phyloP scores from a whole-genome alignment of 2,797 vertebrate genomes.

The Enteromius mattozi region DNA sequence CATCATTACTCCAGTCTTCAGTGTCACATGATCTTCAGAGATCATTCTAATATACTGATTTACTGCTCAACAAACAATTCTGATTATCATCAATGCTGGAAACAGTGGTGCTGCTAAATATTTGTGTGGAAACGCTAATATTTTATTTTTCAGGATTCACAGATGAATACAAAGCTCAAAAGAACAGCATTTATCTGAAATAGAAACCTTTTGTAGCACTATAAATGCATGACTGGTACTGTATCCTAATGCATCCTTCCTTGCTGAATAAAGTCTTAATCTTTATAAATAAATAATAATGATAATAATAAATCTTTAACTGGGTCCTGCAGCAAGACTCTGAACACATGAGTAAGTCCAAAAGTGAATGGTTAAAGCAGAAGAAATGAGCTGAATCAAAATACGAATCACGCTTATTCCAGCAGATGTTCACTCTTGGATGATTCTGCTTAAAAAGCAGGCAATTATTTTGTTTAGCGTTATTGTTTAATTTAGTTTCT shows the following conservation, averaged over 20 bases:
- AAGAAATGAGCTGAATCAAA: not conserved
- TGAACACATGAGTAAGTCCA: not conserved
- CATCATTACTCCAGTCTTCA: not conserved
- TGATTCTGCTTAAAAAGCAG: not conserved
- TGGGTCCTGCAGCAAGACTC: not conserved
- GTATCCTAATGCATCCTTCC: not conserved
- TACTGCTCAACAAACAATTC: not conserved
- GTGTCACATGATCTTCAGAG: not conserved
- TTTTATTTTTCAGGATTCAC: not conserved
- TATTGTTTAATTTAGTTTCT: not conserved
- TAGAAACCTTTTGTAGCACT: not conserved
- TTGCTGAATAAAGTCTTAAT: not conserved
- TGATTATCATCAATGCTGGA: not conserved
- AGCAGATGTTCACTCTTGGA: not conserved
- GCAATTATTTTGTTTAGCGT: not conserved
- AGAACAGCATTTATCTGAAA: not conserved
- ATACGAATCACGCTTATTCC: not conserved
- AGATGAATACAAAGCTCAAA: not conserved
- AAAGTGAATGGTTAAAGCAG: not conserved
- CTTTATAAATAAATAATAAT: too few species aligned
- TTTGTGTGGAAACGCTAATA: not conserved
- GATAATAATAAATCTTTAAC: not conserved
- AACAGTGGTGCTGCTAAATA: not conserved
- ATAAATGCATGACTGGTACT: not conserved
- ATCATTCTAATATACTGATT: not conserved